Evolutionary conservation across 1,140 invertebrate species (phyloP).

Genomic region (Hormaphis cornu): DNA sequence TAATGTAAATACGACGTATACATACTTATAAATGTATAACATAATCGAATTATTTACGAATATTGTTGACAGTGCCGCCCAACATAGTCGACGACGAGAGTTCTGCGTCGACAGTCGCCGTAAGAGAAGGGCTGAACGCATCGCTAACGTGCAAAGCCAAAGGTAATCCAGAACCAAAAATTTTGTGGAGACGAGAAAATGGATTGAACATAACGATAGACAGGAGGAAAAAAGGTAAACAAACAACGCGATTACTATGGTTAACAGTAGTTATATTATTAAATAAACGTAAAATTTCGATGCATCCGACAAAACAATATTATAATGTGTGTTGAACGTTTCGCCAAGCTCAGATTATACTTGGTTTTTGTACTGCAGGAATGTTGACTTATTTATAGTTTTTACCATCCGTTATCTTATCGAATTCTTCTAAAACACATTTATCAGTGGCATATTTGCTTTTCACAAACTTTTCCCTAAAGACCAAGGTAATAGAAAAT

Average conservation of each 20-base stretch:
- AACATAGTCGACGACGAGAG: conserved; percentile 73
- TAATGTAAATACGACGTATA: too few relatives aligned
- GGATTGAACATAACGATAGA: conserved; percentile 71
- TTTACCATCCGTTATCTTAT: background rate
- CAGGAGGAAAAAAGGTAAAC: conserved; percentile 67
- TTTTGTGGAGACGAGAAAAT: conserved; percentile 84
- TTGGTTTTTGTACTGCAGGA: too few relatives aligned
- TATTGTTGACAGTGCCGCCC: conserved; percentile 64
- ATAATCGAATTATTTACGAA: too few relatives aligned
- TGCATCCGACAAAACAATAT: too few relatives aligned
- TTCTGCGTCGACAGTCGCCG: conserved; percentile 75
- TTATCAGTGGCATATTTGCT: background rate
- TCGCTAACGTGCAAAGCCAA: conserved; percentile 80
- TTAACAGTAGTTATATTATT: background rate
- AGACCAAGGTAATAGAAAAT: background rate
- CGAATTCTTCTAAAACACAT: conserved; percentile 11
- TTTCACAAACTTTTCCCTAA: background rate
- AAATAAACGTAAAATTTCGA: too few relatives aligned
- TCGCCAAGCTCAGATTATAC: too few relatives aligned
- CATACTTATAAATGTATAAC: too few relatives aligned
- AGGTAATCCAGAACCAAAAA: conserved; percentile 75
- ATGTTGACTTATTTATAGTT: background rate
- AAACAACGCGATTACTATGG: background rate
- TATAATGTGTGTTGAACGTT: too few relatives aligned
- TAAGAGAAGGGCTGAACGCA: conserved; percentile 83